These are phyloP conservation scores for Nycticorax nycticorax DNA, from an alignment of 2,113 vertebrate genomes.

Conservation along the genomic window DNA sequence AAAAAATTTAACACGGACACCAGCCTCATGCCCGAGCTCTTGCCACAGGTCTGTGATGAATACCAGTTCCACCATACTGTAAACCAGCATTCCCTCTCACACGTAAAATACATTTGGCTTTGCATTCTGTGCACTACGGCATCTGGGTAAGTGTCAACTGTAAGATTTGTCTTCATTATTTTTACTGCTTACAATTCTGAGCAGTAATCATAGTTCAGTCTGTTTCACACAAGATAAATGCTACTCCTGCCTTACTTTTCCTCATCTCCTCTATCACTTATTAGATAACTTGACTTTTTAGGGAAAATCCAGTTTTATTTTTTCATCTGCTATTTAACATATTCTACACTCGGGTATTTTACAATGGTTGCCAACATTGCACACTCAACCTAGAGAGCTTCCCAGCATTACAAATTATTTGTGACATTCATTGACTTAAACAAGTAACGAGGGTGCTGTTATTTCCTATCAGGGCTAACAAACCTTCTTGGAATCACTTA, in stretches of 20 bases:
- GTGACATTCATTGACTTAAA: not conserved
- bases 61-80: not conserved
- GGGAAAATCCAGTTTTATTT: not conserved
- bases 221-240: not conserved
- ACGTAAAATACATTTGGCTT: not conserved
- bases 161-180: not conserved
- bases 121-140: not conserved
- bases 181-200: not conserved
- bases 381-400: not conserved
- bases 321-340: not conserved
- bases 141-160: accelerated
- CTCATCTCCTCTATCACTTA: not conserved
- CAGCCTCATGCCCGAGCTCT: not conserved
- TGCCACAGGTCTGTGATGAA: not conserved
- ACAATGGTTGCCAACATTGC: not conserved
- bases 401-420: not conserved
- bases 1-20: not conserved
- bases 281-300: not conserved
- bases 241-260: not conserved
- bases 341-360: not conserved
- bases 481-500: not conserved
- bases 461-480: accelerated
- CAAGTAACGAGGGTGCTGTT: not conserved
- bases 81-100: not conserved
- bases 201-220: not conserved